Base-by-base conservation (phyloP, 2,888 invertebrate genomes). In the Melanostoma scalare region DNA sequence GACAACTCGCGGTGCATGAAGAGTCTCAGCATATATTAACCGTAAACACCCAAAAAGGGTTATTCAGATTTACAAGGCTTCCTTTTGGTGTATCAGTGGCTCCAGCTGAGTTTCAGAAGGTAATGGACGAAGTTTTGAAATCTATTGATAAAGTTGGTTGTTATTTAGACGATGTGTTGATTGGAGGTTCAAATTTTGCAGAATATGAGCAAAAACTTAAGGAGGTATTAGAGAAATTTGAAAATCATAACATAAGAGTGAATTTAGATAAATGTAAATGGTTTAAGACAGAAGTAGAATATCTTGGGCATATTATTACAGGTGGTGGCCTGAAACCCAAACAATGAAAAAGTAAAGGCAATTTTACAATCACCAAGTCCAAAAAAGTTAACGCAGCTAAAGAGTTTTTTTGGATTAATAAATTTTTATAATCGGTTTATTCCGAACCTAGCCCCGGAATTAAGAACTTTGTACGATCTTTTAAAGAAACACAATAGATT, bases 401-500 rank as follows among this genome's bases (percentile, higher is more conserved):
- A 75, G n/a, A 35, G 68, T 33, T 20, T 20, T 85, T 60, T 80
- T 31, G 79, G 79, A 1, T 20, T 80, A 10, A 30, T 73, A 9
- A 79, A 73, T 46, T 73, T 52, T 68, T 79, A 74, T 61, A 20
- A 42, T 10, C 30, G 36, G 8, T 79, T 73, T 44, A 46, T 79
- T 42, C 79, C 79, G 33, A 73, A 74, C 35, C 36, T 72, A 35
- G 44, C 80, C 40, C 6, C 74, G 3, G 56, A 71, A 52, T 75
- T 86, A 65, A 42, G 76, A 33, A 46, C 75, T 6, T 69, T 86
- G 10, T 81, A 86, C 48, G 46, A 76, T 9, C 55, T 86, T n/a
- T 42, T 73, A 40, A 58, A 56, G 10, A 85, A 76, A 33, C 44
- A 79, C 42, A 36, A 9, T 40, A 46, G 60, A 38, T 86, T 85